These are phyloP conservation scores for Corythornis vintsioides DNA, from an alignment of 2,113 vertebrate genomes.

Conservation along the genomic window DNA sequence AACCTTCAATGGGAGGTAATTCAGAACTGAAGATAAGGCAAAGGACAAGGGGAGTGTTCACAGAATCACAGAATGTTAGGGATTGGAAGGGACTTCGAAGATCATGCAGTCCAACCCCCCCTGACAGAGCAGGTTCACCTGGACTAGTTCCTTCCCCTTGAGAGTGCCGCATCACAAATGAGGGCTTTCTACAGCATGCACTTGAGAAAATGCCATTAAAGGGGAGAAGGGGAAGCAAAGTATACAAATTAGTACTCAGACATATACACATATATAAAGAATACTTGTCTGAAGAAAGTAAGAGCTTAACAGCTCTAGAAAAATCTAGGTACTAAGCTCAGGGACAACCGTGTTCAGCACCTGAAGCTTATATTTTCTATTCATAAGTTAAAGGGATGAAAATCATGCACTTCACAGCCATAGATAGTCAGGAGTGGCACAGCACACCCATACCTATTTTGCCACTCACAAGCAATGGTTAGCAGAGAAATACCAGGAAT, in stretches of 20 bases:
- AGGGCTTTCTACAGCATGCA: not conserved
- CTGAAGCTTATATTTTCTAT: not conserved
- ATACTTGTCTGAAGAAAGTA: not conserved
- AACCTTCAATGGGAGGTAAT: not conserved
- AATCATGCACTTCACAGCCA: not conserved
- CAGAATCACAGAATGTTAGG: too few species aligned
- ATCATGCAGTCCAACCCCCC: too few species aligned
- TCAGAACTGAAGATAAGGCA: not conserved
- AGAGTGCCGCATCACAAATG: not conserved
- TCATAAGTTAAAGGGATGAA: not conserved
- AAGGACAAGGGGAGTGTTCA: not conserved
- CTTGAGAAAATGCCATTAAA: not conserved
- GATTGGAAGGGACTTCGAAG: too few species aligned
- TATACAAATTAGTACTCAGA: accelerated
- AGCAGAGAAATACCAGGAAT: not conserved
- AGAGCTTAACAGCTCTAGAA: not conserved
- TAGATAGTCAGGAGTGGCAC: accelerated
- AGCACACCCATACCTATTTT: accelerated
- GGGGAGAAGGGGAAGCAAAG: not conserved
- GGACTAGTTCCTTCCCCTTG: not conserved
- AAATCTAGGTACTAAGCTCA: not conserved
- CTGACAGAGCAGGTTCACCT: too few species aligned
- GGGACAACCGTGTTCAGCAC: not conserved
- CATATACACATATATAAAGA: not conserved
- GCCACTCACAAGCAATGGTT: not conserved